Conservation (phyloP, 2,113 vertebrate species). For the Stercorarius parasiticus region DNA sequence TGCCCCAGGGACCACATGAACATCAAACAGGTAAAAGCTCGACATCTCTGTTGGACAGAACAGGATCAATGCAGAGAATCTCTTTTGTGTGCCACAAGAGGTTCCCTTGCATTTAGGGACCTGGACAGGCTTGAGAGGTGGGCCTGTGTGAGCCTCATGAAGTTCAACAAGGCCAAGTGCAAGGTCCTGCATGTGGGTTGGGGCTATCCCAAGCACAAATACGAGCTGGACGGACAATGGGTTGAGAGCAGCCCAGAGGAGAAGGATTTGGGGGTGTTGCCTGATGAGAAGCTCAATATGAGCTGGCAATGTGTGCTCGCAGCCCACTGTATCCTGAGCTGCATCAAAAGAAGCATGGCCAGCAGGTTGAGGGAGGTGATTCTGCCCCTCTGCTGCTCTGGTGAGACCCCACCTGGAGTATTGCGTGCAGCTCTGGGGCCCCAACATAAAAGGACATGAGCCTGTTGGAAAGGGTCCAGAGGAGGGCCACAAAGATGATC, state of each 20-base stretch:
- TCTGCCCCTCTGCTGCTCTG: background rate
- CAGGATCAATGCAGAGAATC: background rate
- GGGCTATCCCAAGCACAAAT: background rate
- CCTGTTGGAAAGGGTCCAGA: too few relatives aligned
- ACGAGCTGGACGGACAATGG: background rate
- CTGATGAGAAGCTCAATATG: background rate
- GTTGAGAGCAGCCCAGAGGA: background rate
- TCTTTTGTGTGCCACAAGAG: background rate
- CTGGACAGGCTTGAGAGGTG: background rate
- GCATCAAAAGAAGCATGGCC: background rate
- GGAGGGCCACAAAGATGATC: too few relatives aligned
- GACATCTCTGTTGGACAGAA: accelerated
- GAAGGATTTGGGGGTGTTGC: background rate
- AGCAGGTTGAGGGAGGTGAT: background rate
- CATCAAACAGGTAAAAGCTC: background rate
- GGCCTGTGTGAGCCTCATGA: background rate
- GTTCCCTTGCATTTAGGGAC: background rate
- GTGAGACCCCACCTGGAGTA: background rate
- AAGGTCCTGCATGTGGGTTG: background rate
- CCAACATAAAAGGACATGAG: background rate
- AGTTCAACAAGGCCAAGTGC: background rate
- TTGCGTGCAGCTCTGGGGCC: background rate
- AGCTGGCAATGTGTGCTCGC: background rate
- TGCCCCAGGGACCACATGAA: background rate
- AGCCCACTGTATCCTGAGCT: background rate